Percentiles rank a stretch among this genome's conserved stretches.
These are phyloP conservation scores for Listronotus bonariensis DNA, from an alignment of 1,140 invertebrate species.

Conservation along the genomic window DNA sequence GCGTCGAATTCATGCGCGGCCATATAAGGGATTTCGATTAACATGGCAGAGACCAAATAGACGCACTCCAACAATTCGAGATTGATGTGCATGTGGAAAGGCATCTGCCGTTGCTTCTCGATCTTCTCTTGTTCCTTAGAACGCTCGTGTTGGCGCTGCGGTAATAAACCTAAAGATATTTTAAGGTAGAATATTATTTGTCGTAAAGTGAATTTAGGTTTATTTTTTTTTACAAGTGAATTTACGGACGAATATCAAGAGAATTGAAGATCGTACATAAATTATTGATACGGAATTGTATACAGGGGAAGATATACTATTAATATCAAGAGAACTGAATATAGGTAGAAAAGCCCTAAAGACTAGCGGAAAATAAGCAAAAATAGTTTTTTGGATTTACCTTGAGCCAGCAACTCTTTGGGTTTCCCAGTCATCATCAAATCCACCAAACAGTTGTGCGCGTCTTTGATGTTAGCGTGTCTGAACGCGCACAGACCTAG, in stretches of 20 bases:
- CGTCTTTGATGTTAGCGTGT: constrained; percentile 96
- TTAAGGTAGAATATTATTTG: no score
- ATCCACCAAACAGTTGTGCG: constrained; percentile 96
- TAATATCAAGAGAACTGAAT: no score
- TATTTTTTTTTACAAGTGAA: no score
- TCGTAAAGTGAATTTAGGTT: no score
- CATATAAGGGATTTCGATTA: constrained; percentile 99
- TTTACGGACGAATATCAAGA: no score
- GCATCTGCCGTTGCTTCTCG: constrained; percentile 97
- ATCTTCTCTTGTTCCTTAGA: constrained; percentile 98
- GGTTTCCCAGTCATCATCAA: constrained; percentile 97
- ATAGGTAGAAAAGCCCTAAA: no score
- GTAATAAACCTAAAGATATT: constrained; percentile 37
- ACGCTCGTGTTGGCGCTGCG: constrained; percentile 89
- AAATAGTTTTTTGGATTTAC: constrained; percentile 48
- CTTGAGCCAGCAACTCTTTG: constrained; percentile 96
- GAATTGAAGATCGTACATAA: no score
- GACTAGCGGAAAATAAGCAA: no score
- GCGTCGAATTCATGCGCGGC: constrained; percentile 98
- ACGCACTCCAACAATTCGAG: constrained; percentile 98
- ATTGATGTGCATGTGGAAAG: constrained; percentile 99
- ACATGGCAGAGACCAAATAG: constrained; percentile 97
- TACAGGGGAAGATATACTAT: no score
- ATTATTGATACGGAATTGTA: no score
- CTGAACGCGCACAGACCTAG: constrained; percentile 97